These are phyloP conservation scores for Tenthredo scrophulariae DNA, from an alignment of 2,888 invertebrate species.

Conservation along the genomic window DNA sequence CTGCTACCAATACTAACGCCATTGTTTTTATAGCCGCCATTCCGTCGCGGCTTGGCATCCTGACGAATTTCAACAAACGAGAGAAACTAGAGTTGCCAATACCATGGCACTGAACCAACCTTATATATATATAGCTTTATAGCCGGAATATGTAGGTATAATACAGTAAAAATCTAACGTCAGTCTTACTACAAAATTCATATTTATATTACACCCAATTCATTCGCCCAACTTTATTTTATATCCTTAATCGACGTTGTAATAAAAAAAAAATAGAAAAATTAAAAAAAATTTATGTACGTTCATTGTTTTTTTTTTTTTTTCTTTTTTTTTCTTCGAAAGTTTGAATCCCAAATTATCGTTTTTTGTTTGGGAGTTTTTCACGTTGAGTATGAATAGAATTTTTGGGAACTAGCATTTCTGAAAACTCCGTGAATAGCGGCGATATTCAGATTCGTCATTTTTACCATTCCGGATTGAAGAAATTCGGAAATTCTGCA, in stretches of 20 bases:
- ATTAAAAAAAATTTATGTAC: no score
- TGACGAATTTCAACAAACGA: neutral
- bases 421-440: no score
- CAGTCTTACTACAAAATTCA: neutral
- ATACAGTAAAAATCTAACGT: neutral
- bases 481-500: no score
- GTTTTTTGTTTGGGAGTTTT: no score
- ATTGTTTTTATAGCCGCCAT: constrained; percentile 46
- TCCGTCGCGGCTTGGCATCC: neutral
- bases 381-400: no score
- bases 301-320: no score
- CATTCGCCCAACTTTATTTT: neutral
- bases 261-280: no score
- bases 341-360: no score
- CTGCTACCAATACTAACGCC: neutral
- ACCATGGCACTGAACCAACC: neutral
- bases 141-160: neutral
- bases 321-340: no score
- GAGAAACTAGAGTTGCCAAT: neutral
- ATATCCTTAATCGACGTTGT: neutral
- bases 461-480: no score
- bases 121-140: neutral
- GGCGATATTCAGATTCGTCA: no score
- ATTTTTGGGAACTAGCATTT: no score
- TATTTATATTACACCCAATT: neutral